Evolutionary conservation across 2,888 invertebrate species (phyloP), one percentile per base, ranked within the genome.

Genomic region (Cerceris rybyensis): DNA sequence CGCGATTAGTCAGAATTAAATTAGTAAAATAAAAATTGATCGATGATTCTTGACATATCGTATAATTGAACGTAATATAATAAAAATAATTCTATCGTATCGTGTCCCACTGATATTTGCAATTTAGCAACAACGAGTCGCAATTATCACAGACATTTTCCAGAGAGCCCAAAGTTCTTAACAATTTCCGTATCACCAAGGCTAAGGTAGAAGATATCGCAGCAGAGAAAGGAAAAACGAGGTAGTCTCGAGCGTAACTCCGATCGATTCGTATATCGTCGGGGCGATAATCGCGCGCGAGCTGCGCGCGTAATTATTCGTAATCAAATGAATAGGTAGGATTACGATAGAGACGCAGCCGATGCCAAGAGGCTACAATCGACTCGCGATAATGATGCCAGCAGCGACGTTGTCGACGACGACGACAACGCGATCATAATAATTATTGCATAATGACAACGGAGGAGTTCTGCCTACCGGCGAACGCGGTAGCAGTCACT

Each of bases 381-480:
- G 81, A 68, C 81, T 77, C 76, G 79, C 72, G 71, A 80, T 83
- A 80, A 84, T 70, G 74, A 82, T 57, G 81, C 75, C 79, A 70
- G 69, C 82, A 83, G 58, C 77, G 83, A 79, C 77, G 81, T 75
- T 75, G 80, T 28, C 28, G 81, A 76, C 79, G 72, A 70, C 82
- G 83, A 57, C 77, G 83, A 79, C 77, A 81, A 76, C 77, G 80
- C 79, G 88, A 89, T 88, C 87, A 88, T 89, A 88, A 88, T 89
- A 89, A 90, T 90, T 88, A 86, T 90, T 90, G 90, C 90, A 88
- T 89, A 89, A 90, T 89, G 81, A 83, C 74, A 78, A 70, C 74
- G 75, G 46, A 72, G 75, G 70, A 67, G 78, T 73, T 65, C 82
- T 89, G 82, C 76, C 86, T 84, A 80, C 88, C 81, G 63, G 80